phyloP scores from a whole-genome alignment of 2,888 invertebrate species.

The Ephialtes manifestator region DNA sequence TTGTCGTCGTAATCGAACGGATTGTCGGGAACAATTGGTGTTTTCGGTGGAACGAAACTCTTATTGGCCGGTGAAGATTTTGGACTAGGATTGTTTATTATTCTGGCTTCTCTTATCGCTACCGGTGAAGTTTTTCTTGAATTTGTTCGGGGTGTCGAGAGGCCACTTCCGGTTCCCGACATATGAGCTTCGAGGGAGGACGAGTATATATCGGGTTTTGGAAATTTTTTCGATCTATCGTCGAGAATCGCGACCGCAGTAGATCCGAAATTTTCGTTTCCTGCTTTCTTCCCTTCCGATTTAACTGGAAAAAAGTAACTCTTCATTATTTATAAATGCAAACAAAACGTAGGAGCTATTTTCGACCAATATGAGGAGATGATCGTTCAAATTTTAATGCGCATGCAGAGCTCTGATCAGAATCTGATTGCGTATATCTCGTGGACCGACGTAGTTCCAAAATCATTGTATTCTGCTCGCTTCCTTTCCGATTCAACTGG shows the following conservation, averaged over 20 bases:
- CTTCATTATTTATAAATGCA: neutral
- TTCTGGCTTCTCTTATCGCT: slow-evolving; percentile 81
- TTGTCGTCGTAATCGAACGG: slow-evolving; percentile 88
- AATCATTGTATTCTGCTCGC: slow-evolving; percentile 72
- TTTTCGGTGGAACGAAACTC: slow-evolving; percentile 81
- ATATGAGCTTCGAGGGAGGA: slow-evolving; percentile 89
- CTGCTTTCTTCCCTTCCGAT: slow-evolving; percentile 70
- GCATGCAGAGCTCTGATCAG: neutral
- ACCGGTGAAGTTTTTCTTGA: slow-evolving; percentile 80
- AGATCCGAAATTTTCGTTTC: slow-evolving; percentile 72
- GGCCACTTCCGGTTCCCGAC: slow-evolving; percentile 76
- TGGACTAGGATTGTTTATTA: slow-evolving; percentile 80
- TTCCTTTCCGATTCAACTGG: slow-evolving; percentile 76
- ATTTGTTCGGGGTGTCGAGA: slow-evolving; percentile 74
- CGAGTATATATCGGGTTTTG: slow-evolving; percentile 86
- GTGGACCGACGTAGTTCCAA: slow-evolving; percentile 62
- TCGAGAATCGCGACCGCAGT: slow-evolving; percentile 67
- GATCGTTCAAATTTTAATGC: neutral
- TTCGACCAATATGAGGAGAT: neutral
- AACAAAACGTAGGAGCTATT: neutral
- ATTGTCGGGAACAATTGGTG: slow-evolving; percentile 83
- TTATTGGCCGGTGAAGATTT: slow-evolving; percentile 82
- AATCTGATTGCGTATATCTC: too few species aligned
- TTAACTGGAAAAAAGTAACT: slow-evolving; percentile 74
- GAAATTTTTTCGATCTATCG: slow-evolving; percentile 74